A percentile compares a stretch with the other conserved stretches of the same genome.
Conservation (phyloP, 2,888 invertebrate species). For the Dynastes maya region DNA sequence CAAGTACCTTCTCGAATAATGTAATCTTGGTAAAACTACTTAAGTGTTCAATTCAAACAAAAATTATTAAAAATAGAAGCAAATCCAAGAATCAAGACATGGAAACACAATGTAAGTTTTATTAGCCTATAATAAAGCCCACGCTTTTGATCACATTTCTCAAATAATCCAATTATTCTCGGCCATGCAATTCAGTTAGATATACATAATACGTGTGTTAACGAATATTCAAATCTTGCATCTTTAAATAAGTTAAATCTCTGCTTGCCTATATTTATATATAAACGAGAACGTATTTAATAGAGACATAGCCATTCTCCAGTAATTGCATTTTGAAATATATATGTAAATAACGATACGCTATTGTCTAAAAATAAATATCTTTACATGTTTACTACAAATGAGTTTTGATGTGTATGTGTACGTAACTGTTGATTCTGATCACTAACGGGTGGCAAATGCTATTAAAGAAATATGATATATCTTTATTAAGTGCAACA, state of each 20-base stretch:
- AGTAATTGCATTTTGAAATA: background rate
- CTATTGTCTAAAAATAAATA: slow-evolving; percentile 12
- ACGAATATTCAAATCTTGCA: background rate
- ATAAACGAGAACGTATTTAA: background rate
- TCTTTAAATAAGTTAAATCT: background rate
- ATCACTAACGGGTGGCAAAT: background rate
- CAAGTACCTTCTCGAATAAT: no score
- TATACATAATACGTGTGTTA: background rate
- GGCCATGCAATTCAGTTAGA: background rate
- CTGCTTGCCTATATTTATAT: background rate
- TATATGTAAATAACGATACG: background rate
- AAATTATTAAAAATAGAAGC: no score
- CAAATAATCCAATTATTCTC: background rate
- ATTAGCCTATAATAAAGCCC: no score
- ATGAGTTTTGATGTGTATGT: no score
- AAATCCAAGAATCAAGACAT: no score
- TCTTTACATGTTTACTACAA: background rate
- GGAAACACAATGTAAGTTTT: no score
- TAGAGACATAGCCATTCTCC: background rate
- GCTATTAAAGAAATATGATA: slow-evolving; percentile 14
- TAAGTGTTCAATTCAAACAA: no score
- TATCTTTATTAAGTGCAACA: slow-evolving; percentile 10
- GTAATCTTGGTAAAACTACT: no score
- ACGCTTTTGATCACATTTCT: background rate
- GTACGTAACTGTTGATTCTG: background rate